phyloP scores from a whole-genome alignment of 2,888 invertebrate genomes.

The Macrophya annulata region DNA sequence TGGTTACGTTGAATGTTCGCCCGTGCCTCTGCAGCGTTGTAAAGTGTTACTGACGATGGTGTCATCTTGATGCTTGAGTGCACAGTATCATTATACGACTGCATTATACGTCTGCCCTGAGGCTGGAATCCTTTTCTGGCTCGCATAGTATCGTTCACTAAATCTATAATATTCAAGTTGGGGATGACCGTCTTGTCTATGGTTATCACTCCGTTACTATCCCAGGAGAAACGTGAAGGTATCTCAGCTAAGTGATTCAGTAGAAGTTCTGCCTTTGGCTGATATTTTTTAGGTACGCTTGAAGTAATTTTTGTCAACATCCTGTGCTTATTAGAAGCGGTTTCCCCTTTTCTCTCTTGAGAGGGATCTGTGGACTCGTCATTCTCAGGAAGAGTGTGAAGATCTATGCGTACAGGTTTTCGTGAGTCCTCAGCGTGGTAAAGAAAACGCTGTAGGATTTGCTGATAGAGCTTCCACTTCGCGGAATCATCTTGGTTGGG shows the following conservation, averaged over 20 bases:
- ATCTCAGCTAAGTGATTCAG: no score
- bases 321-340: no score
- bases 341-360: no score
- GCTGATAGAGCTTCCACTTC: neutral
- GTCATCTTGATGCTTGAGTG: conserved; percentile 61
- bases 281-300: neutral
- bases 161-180: conserved; percentile 57
- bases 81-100: conserved; percentile 65
- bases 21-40: no score
- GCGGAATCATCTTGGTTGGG: no score
- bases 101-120: neutral
- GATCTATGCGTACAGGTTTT: neutral
- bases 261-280: no score
- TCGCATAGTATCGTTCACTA: conserved; percentile 56
- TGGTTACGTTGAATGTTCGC: no score
- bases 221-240: no score
- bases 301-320: no score
- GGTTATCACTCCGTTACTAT: no score
- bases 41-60: neutral
- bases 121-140: conserved; percentile 34
- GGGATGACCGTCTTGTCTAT: conserved; percentile 35
- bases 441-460: neutral
- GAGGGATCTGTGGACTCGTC: neutral
- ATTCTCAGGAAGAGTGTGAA: neutral
- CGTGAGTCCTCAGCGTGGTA: neutral